Conservation (phyloP, 2,888 invertebrate species). For the Galerucella nymphaeae region DNA sequence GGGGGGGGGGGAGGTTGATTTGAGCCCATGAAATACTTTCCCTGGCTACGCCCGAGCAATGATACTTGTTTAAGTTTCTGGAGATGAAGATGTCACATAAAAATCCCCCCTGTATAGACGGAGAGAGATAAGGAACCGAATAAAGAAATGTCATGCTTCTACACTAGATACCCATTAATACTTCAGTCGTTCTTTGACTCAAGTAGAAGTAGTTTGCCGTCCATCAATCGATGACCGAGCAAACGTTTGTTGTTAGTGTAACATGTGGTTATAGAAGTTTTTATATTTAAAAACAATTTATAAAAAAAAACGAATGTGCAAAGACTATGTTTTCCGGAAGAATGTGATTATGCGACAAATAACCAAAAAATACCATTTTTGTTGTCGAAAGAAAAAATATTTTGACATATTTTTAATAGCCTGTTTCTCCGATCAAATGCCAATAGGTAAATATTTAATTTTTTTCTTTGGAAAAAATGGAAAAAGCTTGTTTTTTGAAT, state of each 20-base stretch:
- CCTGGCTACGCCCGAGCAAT: background rate
- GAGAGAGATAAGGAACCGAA: slow-evolving; percentile 45
- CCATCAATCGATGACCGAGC: slow-evolving; percentile 19
- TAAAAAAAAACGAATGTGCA: slow-evolving; percentile 29
- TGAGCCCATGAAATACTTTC: no score
- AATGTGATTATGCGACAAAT: slow-evolving; percentile 39
- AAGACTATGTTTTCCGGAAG: slow-evolving; percentile 41
- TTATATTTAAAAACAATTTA: background rate
- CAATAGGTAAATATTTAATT: slow-evolving; percentile 19
- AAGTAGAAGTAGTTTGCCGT: slow-evolving; percentile 37
- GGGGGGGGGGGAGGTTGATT: no score
- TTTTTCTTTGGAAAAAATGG: background rate
- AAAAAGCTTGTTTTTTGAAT: background rate
- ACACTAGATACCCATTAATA: slow-evolving; percentile 39
- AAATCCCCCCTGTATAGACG: slow-evolving; percentile 33
- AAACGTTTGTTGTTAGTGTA: slow-evolving; percentile 27
- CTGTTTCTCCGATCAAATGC: slow-evolving; percentile 29
- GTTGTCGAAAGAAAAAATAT: slow-evolving; percentile 17
- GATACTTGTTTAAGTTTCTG: background rate
- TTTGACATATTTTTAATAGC: slow-evolving; percentile 14
- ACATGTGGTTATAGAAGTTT: slow-evolving; percentile 32
- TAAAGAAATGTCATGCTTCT: slow-evolving; percentile 41
- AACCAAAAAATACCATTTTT: slow-evolving; percentile 19
- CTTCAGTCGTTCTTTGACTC: slow-evolving; percentile 46
- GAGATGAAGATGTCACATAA: background rate